Conservation (phyloP, 2,113 vertebrate genomes). For the Hyaena hyaena region DNA sequence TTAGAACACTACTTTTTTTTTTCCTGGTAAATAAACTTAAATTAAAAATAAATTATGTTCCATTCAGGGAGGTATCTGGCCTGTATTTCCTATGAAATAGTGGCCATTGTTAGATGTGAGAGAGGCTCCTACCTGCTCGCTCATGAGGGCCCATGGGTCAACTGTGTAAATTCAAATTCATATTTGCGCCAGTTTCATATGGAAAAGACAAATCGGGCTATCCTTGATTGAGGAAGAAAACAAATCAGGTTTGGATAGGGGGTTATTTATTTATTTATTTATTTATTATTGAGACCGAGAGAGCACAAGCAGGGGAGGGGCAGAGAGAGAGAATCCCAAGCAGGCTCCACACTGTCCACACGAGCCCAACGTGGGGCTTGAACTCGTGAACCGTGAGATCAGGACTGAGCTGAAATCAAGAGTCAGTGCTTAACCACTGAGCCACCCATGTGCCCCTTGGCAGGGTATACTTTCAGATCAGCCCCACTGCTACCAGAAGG, state of each 20-base stretch:
- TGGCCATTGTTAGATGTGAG: not conserved
- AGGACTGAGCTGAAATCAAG: too few species aligned
- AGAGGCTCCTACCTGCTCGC: not conserved
- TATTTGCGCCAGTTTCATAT: not conserved
- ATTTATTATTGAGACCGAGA: too few species aligned
- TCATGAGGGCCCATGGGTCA: not conserved
- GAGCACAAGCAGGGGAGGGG: too few species aligned
- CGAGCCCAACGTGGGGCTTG: too few species aligned
- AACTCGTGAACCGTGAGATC: too few species aligned
- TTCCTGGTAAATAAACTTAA: constrained; percentile 68
- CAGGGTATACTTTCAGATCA: not conserved
- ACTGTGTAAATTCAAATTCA: not conserved
- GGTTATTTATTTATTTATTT: too few species aligned
- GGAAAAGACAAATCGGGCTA: not conserved
- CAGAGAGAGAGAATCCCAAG: too few species aligned
- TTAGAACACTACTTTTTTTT: constrained; percentile 53
- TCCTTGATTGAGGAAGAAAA: not conserved
- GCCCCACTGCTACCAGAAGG: not conserved
- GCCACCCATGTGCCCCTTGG: too few species aligned
- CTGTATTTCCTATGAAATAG: constrained; percentile 5
- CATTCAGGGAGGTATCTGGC: constrained; percentile 20
- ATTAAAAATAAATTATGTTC: constrained; percentile 69
- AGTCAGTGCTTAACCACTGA: too few species aligned
- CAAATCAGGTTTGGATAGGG: not conserved
- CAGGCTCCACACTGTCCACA: too few species aligned